Evolutionary conservation across 1,140 invertebrate species (phyloP).

Genomic region (Cephus cinctus): DNA sequence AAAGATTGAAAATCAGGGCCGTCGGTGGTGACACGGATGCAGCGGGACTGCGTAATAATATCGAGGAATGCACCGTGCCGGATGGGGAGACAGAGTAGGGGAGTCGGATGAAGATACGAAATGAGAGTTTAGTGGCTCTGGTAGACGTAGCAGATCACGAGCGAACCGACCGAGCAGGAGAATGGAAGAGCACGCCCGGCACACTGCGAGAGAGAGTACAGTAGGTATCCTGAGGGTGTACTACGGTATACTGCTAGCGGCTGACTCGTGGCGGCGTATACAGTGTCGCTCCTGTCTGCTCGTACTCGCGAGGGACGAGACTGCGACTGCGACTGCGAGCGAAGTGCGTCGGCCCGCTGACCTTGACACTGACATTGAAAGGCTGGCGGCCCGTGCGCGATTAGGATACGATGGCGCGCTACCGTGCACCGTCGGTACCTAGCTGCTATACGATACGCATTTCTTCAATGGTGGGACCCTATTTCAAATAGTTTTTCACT

Average conservation of each 20-base stretch:
- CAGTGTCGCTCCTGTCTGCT: no score
- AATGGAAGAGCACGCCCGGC: background rate
- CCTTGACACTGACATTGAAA: constrained; percentile 57
- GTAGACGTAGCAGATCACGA: no score
- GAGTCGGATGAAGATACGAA: no score
- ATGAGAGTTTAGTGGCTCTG: no score
- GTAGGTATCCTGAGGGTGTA: background rate
- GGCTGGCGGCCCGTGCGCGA: constrained; percentile 15
- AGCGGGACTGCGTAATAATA: constrained; percentile 15
- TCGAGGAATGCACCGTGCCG: constrained; percentile 17
- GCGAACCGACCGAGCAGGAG: constrained; percentile 5
- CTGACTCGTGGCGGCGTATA: background rate
- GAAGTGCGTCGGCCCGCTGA: constrained; percentile 49
- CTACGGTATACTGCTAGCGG: no score
- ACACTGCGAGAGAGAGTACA: background rate
- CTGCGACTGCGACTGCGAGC: constrained; percentile 18
- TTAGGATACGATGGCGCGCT: background rate
- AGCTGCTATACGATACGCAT: no score
- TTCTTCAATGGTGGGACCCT: no score
- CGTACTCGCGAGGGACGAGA: background rate
- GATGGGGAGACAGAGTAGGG: constrained; percentile 9
- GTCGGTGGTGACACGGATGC: constrained; percentile 18
- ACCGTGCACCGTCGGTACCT: constrained; percentile 2
- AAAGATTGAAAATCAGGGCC: constrained; percentile 2
- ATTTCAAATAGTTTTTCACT: no score